A percentile compares a stretch with the other conserved stretches of the same genome.
phyloP scores from a whole-genome alignment of 2,797 vertebrate species.

The Leptoclinus maculatus region DNA sequence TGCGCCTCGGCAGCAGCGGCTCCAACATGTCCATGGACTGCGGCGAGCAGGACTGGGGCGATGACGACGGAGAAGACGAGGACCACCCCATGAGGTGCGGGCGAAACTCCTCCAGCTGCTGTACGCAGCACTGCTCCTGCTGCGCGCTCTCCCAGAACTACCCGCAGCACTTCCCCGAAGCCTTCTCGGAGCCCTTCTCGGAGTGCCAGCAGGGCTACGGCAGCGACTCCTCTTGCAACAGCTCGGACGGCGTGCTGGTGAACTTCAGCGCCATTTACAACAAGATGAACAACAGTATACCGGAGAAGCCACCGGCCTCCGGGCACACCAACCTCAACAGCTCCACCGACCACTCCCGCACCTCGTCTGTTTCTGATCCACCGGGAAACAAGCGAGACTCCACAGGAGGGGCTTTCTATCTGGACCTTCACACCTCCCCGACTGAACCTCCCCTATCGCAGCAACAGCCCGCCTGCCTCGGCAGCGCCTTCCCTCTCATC shows the following conservation, averaged over 20 bases:
- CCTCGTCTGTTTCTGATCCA: constrained; percentile 85
- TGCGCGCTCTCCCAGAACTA: constrained; percentile 88
- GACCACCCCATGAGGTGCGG: constrained; percentile 84
- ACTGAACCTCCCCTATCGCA: constrained; percentile 85
- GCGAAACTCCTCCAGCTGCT: constrained; percentile 80
- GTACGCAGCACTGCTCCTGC: constrained; percentile 84
- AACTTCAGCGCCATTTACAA: constrained; percentile 98
- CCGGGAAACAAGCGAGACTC: constrained; percentile 81
- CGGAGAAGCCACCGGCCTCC: constrained; percentile 81
- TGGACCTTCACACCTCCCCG: constrained; percentile 94
- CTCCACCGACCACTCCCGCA: constrained; percentile 86
- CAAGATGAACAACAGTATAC: constrained; percentile 89
- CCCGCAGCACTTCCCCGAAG: constrained; percentile 68
- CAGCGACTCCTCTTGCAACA: constrained; percentile 97
- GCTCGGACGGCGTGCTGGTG: constrained; percentile 94
- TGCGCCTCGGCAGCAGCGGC: constrained; percentile 83
- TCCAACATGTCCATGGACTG: constrained; percentile 91
- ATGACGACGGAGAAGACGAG: constrained; percentile 82
- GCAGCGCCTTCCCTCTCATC: constrained; percentile 68
- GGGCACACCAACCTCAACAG: constrained; percentile 81
- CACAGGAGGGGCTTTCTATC: constrained; percentile 90
- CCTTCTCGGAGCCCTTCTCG: constrained; percentile 72
- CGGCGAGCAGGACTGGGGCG: constrained; percentile 92
- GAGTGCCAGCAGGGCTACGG: constrained; percentile 90
- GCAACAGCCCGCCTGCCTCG: constrained; percentile 43